Evolutionary conservation across 2,113 vertebrate genomes (phyloP).

Genomic region (Heloderma charlesbogerti): DNA sequence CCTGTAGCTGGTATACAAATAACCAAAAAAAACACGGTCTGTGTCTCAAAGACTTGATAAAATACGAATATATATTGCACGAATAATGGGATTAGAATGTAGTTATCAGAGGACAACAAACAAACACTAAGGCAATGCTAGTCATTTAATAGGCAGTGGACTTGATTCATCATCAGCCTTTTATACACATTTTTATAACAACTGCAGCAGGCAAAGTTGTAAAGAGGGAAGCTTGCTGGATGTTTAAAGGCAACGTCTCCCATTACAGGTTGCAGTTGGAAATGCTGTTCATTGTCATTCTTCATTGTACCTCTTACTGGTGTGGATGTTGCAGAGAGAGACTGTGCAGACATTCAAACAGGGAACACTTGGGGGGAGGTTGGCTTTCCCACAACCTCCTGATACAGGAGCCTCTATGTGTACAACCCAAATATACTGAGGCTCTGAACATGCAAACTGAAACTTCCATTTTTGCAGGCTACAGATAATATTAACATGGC

Average conservation of each 20-base stretch:
- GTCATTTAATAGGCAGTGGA: background rate
- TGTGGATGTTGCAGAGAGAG: background rate
- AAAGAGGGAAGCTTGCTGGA: background rate
- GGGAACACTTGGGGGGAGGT: background rate
- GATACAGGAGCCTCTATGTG: background rate
- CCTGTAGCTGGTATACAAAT: background rate
- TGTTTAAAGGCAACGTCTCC: background rate
- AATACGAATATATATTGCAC: background rate
- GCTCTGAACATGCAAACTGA: background rate
- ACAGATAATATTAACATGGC: background rate
- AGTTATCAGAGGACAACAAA: background rate
- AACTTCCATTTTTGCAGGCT: background rate
- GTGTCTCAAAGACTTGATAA: background rate
- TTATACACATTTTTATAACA: background rate
- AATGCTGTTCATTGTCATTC: background rate
- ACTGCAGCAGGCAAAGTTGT: background rate
- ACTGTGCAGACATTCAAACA: background rate
- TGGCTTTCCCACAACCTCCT: background rate
- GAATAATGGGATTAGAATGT: background rate
- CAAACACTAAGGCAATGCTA: background rate
- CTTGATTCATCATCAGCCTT: background rate
- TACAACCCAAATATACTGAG: background rate
- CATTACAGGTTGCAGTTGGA: background rate
- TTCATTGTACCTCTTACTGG: background rate
- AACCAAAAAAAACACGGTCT: background rate